A percentile compares a stretch with the other conserved stretches of the same genome.
Conservation (phyloP, 1,140 invertebrate species). For the Coptotermes formosanus region DNA sequence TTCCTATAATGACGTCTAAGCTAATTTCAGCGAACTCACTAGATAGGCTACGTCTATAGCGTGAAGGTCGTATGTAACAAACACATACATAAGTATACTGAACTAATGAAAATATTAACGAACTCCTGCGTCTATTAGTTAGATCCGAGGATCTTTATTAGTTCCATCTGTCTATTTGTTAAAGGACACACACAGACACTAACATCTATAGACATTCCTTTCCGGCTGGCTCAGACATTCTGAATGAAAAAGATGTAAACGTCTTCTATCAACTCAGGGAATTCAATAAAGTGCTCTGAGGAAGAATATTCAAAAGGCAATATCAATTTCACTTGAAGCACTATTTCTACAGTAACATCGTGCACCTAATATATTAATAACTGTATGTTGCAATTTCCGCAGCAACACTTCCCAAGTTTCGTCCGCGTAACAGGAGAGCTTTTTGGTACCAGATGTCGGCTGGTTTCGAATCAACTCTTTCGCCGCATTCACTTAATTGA, state of each 20-base stretch:
- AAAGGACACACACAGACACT: not conserved
- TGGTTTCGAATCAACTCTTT: not conserved
- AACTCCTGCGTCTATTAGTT: too few species aligned
- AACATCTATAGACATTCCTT: not conserved
- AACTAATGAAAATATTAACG: too few species aligned
- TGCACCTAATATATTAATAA: not conserved
- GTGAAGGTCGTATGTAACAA: too few species aligned
- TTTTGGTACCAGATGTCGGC: not conserved
- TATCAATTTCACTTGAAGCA: not conserved
- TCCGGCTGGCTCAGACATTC: not conserved
- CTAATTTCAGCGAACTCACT: too few species aligned
- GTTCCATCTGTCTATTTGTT: too few species aligned
- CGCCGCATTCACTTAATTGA: conserved; percentile 10
- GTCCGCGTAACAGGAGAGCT: not conserved
- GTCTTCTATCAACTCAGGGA: not conserved
- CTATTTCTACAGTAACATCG: not conserved
- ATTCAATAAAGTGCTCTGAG: not conserved
- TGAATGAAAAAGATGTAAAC: not conserved
- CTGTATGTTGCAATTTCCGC: not conserved
- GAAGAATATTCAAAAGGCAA: not conserved
- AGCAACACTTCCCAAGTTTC: not conserved
- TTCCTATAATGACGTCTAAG: too few species aligned
- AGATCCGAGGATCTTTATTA: too few species aligned
- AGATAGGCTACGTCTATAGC: too few species aligned
- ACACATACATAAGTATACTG: too few species aligned